Base-by-base conservation (phyloP, 2,888 invertebrate species). In the Pyrocoelia pectoralis region DNA sequence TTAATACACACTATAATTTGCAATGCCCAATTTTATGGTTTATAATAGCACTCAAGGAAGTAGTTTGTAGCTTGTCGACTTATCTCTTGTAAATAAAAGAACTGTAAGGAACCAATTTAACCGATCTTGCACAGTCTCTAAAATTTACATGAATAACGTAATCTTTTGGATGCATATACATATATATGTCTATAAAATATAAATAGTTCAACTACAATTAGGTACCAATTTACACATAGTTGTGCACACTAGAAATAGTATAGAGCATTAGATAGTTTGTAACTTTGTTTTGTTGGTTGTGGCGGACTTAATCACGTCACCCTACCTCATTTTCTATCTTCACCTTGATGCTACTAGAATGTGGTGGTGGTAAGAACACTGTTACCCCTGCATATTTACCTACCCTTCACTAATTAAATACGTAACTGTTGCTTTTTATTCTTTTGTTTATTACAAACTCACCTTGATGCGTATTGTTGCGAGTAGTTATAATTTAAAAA, bases 231-330 rank as follows among this genome's bases (percentile, higher is more conserved):
- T 64, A 66, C 69, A 70, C 73, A 73, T 77, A 77, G 78, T 74
- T 75, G 73, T 78, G 77, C 78, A 70, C 69, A 71, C 68, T 71
- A 71, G 71, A 67, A 75, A 72, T 76, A 77, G 76, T 75, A 75
- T 76, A 76, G 75, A 77, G 78, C 74, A 76, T 75, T 80, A 79
- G 79, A 80, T 81, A 81, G 81, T 80, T 80, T 79, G 79, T 81
- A 81, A 81, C 80, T 81, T 79, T 81, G 79, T 81, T 81, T 81
- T 81, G 78, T 81, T 80, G 80, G 79, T 80, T 81, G 80, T 80
- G 80, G 80, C 80, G 80, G 80, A 80, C 80, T 79, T 80, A 77
- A 79, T 77, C 75, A 76, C 79, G 78, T 80, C 80, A 80, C 79
- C 79, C 79, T 79, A 79, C 79, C 79, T 79, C 79, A 80, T 80